Evolutionary conservation across 2,113 vertebrate genomes (phyloP), one percentile per base, ranked within the genome.

Genomic region (Chrysochloris asiatica): DNA sequence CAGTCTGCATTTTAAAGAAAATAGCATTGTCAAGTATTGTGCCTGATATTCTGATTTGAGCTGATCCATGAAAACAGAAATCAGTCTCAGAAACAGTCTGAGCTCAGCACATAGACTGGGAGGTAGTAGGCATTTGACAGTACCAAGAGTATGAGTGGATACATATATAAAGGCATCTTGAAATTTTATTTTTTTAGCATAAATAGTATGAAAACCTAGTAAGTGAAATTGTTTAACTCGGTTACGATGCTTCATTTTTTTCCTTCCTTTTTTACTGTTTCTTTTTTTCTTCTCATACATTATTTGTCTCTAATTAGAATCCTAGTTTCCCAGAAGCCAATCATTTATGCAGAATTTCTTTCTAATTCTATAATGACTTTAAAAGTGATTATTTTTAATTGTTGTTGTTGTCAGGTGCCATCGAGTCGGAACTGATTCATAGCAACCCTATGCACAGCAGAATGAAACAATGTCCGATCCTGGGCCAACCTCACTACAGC

Each of bases 11-110:
- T 86, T n/a, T 88, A 36, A 67, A 95, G 84, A 94, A 52, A 92
- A 54, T n/a, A 5, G 52, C 59, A 48, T 80, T 93, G 73, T 77
- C 33, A 50, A 48, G 1, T 82, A 33, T 87, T 63, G 75, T 95
- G 45, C 17, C 71, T 89, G 72, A 82, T 72, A 26, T 8, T 43
- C 52, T 86, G 75, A 91, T 81, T 82, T 33, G 47, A 41, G 28
- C 5, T 94, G 90, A 95, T 94, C 95, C 76, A 86, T 73, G 54
- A 92, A 94, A 90, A 78, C 52, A 95, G 93, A 92, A 90, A 94
- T 95, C 80, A 96, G 79, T 54, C 71, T 67, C 8, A 72, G 63
- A 94, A 95, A 26, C 3, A 95, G 61, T 56, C 56, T 71, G 73
- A 61, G 2, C 30, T 95, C 63, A 87, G 59, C 77, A 95, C 72